phyloP scores from a whole-genome alignment of 2,113 vertebrate species.

The Phaethornis superciliosus region DNA sequence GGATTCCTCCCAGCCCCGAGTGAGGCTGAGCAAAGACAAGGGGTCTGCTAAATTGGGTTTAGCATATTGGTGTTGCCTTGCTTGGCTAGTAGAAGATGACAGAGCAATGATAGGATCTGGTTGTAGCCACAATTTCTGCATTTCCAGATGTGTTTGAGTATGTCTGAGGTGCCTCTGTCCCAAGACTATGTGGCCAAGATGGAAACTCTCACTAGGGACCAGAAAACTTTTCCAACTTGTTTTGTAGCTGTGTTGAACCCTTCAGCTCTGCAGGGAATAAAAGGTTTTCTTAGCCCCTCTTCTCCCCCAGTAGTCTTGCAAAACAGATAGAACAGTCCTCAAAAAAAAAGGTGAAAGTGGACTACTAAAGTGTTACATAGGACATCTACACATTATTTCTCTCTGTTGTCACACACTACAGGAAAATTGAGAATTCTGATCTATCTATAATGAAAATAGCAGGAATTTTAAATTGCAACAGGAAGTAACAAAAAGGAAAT shows the following conservation, averaged over 20 bases:
- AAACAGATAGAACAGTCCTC: not conserved
- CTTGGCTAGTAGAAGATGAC: too few relatives aligned
- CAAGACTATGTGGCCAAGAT: too few relatives aligned
- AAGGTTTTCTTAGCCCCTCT: not conserved
- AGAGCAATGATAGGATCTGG: too few relatives aligned
- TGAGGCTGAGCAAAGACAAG: too few relatives aligned
- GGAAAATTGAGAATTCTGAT: not conserved
- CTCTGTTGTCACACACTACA: not conserved
- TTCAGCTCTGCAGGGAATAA: not conserved
- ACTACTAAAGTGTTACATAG: not conserved
- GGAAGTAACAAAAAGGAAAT: not conserved
- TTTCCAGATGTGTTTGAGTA: too few relatives aligned
- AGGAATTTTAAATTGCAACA: not conserved
- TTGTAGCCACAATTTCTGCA: too few relatives aligned
- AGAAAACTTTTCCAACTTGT: not conserved
- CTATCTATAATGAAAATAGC: not conserved
- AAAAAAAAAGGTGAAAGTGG: not conserved
- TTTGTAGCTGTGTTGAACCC: not conserved
- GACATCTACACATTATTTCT: not conserved
- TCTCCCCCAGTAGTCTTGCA: not conserved
- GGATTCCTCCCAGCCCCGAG: too few relatives aligned
- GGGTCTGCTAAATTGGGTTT: too few relatives aligned
- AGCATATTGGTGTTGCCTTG: too few relatives aligned
- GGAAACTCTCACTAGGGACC: not conserved
- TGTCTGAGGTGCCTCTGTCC: too few relatives aligned